A percentile compares a stretch with the other conserved stretches of the same genome.
phyloP scores from a whole-genome alignment of 2,797 vertebrate species.

The Heterohyrax brucei region DNA sequence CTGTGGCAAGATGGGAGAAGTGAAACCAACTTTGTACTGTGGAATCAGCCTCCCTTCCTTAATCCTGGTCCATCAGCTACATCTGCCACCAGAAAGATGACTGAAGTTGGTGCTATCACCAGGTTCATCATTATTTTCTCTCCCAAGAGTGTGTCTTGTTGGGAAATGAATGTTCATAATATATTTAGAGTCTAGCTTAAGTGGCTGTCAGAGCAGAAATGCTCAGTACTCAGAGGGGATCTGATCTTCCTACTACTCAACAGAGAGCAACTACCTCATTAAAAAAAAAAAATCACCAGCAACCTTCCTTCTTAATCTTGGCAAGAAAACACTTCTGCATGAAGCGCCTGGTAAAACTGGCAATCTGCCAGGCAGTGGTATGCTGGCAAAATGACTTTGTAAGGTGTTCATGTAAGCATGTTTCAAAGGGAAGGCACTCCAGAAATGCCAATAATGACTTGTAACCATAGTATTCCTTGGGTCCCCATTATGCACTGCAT shows the following conservation, averaged over 20 bases:
- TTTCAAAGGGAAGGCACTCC: background rate
- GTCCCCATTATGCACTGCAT: background rate
- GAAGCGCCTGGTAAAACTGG: constrained; percentile 32
- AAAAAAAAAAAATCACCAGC: constrained; percentile 33
- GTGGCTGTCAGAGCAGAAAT: constrained; percentile 63
- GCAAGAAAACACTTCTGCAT: constrained; percentile 15
- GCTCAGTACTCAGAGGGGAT: background rate
- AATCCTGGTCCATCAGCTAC: constrained; percentile 41
- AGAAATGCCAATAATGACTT: constrained; percentile 34
- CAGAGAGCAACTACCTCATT: constrained; percentile 41
- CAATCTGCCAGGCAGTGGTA: background rate
- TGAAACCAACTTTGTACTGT: constrained; percentile 24
- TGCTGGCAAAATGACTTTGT: constrained; percentile 40
- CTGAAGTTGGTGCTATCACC: background rate
- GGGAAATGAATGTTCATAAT: constrained; percentile 52
- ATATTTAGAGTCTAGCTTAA: constrained; percentile 45
- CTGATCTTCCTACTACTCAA: constrained; percentile 58
- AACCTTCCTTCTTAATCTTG: constrained; percentile 31
- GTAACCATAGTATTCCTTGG: background rate
- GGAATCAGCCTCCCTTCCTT: background rate
- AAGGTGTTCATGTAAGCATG: background rate
- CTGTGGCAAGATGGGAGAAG: constrained; percentile 61
- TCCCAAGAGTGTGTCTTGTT: constrained; percentile 60
- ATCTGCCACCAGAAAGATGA: constrained; percentile 24
- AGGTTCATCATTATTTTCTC: constrained; percentile 51